phyloP scores from a whole-genome alignment of 2,113 vertebrate species.

The Malurus elegans region DNA sequence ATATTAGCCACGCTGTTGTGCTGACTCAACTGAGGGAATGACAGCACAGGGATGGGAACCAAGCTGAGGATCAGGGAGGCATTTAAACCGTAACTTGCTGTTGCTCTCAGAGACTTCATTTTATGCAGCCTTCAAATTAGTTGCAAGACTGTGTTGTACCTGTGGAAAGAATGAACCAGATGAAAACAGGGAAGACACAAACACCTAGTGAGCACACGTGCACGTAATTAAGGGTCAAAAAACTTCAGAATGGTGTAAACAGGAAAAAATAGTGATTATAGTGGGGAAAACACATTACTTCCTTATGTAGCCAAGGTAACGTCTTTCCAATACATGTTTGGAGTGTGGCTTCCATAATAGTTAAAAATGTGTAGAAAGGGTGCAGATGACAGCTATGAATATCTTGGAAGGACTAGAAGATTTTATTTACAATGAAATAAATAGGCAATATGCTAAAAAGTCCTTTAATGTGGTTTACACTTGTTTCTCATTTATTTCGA shows the following conservation, averaged over 20 bases:
- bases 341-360: background rate
- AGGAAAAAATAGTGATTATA: background rate
- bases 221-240: background rate
- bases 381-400: background rate
- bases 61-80: background rate
- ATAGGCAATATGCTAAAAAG: background rate
- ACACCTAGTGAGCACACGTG: background rate
- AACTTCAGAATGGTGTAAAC: background rate
- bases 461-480: background rate
- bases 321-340: background rate
- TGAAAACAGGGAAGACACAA: background rate
- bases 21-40: background rate
- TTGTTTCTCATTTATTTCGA: background rate
- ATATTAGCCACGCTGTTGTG: background rate
- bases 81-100: background rate
- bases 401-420: background rate
- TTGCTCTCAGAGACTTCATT: background rate
- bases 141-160: background rate
- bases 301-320: background rate
- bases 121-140: background rate
- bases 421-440: background rate
- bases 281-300: background rate
- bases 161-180: background rate
- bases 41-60: background rate
- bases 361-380: background rate